Conservation (phyloP, 2,888 invertebrate genomes). For the Empis stercorea region DNA sequence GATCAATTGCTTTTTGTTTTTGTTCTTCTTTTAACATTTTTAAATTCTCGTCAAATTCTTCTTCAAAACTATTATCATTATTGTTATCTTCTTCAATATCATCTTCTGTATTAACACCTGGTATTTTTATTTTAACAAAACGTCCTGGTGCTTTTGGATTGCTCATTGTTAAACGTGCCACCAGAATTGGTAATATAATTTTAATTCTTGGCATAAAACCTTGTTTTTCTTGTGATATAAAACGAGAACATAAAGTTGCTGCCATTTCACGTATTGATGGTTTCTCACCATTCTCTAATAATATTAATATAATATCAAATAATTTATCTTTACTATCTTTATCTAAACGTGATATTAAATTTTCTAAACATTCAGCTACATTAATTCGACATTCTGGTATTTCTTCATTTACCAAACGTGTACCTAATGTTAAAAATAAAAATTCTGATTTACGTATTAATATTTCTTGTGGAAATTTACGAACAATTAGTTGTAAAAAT, state of each 20-base stretch:
- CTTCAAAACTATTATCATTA: background rate
- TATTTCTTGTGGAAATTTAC: slow-evolving; percentile 49
- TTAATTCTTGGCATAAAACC: slow-evolving; percentile 54
- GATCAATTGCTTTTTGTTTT: slow-evolving; percentile 52
- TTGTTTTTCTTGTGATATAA: slow-evolving; percentile 61
- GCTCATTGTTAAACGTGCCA: slow-evolving; percentile 39
- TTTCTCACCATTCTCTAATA: slow-evolving; percentile 59
- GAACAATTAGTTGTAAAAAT: slow-evolving; percentile 67
- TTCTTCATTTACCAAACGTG: slow-evolving; percentile 70
- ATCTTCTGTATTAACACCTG: slow-evolving; percentile 17
- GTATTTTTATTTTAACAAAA: slow-evolving; percentile 43
- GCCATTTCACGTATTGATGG: slow-evolving; percentile 59
- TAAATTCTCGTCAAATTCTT: slow-evolving; percentile 10
- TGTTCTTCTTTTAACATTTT: slow-evolving; percentile 36
- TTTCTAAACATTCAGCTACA: slow-evolving; percentile 57
- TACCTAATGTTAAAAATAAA: slow-evolving; percentile 62
- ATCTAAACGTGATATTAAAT: slow-evolving; percentile 48
- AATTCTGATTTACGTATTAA: slow-evolving; percentile 38
- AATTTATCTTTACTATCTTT: slow-evolving; percentile 48
- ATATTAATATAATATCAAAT: slow-evolving; percentile 50
- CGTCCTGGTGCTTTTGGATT: slow-evolving; percentile 41
- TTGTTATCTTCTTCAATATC: slow-evolving; percentile 5
- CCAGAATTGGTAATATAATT: slow-evolving; percentile 43
- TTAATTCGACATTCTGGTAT: slow-evolving; percentile 61
- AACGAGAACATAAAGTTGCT: slow-evolving; percentile 65